phyloP scores from a whole-genome alignment of 2,888 invertebrate species.

The Linyphia triangularis region DNA sequence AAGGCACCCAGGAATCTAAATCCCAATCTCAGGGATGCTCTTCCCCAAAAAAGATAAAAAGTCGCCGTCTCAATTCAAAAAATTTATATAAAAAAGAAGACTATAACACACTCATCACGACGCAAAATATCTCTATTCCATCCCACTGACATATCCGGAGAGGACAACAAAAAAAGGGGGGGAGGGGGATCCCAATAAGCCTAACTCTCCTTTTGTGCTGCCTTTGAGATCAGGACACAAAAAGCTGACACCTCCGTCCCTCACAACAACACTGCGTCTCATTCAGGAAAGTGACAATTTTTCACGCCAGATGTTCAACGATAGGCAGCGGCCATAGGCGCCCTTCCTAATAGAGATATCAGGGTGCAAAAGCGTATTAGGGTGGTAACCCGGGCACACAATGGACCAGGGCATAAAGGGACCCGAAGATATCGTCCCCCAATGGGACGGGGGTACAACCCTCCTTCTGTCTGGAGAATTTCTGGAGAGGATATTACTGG shows the following conservation, averaged over 20 bases:
- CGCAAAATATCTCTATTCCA: conserved; percentile 70
- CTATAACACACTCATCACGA: conserved; percentile 72
- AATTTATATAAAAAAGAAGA: not conserved
- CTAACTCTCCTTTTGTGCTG: conserved; percentile 68
- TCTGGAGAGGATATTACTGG: conserved; percentile 57
- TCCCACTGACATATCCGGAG: conserved; percentile 69
- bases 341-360: conserved; percentile 74
- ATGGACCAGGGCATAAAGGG: conserved; percentile 55
- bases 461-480: conserved; percentile 8
- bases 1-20: conserved; percentile 18
- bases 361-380: conserved; percentile 66
- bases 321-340: conserved; percentile 61
- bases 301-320: conserved; percentile 74
- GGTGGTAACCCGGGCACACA: conserved; percentile 22
- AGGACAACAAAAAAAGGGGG: not conserved
- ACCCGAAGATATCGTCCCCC: conserved; percentile 9
- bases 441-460: conserved; percentile 6
- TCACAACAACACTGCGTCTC: conserved; percentile 63
- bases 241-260: conserved; percentile 70
- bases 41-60: conserved; percentile 57
- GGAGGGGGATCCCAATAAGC: conserved; percentile 10
- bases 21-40: conserved; percentile 31
- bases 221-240: conserved; percentile 6
- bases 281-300: conserved; percentile 73
- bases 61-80: conserved; percentile 4